A percentile compares a stretch with the other conserved stretches of the same genome.
These are phyloP conservation scores for Malaclemys terrapin DNA, from an alignment of 2,113 vertebrate species.

Conservation along the genomic window DNA sequence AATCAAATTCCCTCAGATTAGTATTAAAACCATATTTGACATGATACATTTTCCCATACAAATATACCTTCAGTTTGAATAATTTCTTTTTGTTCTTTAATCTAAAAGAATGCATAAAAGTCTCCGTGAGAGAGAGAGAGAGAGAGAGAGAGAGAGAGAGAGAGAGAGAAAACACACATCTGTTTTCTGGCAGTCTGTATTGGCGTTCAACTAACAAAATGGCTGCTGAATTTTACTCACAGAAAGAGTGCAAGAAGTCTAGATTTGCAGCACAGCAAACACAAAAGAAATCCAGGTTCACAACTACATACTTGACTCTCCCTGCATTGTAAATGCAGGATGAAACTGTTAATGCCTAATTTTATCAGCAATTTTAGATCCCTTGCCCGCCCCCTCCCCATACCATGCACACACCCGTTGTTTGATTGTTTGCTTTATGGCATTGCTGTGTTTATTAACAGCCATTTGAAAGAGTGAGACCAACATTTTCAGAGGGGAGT, in stretches of 20 bases:
- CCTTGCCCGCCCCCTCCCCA: too few species aligned
- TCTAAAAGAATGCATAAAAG: background rate
- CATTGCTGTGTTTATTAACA: background rate
- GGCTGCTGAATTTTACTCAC: background rate
- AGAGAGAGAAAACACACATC: background rate
- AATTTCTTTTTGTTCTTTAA: background rate
- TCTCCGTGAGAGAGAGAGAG: too few species aligned
- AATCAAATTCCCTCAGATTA: background rate
- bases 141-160: background rate
- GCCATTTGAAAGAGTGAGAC: background rate
- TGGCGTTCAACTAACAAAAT: background rate
- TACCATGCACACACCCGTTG: background rate
- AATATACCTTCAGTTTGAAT: background rate
- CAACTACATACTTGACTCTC: background rate
- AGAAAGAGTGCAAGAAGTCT: background rate
- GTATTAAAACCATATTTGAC: background rate
- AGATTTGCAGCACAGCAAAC: background rate
- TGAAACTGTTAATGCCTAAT: background rate
- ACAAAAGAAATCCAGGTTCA: background rate
- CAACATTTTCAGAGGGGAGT: background rate
- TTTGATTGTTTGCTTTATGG: slow-evolving; percentile 17
- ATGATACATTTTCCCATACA: background rate
- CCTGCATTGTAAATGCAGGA: background rate
- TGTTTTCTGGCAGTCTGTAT: background rate
- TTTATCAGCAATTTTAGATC: background rate